Base-by-base conservation (phyloP, 2,113 vertebrate species). In the Hippoglossus stenolepis region DNA sequence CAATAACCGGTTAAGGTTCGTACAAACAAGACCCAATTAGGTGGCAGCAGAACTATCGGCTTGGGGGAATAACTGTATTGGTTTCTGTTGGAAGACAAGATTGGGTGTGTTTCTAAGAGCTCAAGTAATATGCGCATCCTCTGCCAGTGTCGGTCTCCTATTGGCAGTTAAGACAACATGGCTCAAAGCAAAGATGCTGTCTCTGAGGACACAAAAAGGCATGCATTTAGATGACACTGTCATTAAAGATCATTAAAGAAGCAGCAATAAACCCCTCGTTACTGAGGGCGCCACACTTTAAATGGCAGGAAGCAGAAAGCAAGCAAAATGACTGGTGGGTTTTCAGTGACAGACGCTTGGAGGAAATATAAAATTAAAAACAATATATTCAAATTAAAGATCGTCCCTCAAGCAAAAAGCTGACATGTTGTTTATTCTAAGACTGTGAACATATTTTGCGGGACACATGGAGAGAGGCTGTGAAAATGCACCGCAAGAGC, bases 41-140 rank as follows among this genome's bases (percentile, higher is more conserved):
- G 11, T 15, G 11, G 12, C 11, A 65, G 40, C 17, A 58, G 31
- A 21, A 53, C 53, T 43, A 68, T 73, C 2, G 20, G 21, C 71
- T 74, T n/a, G 3, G 6, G 69, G 51, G 40, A 49, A 57, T 65
- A 54, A 49, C 15, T 20, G 9, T 82, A 60, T 75, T 47, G 77
- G 38, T 77, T 40, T 79, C 47, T 74, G 17, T 68, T 23, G 68
- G 54, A 67, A 54, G 11, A 23, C 70, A 4, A 14, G 53, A 40
- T 28, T 40, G n/a, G 73, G 60, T 73, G 53, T 76, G 60, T 70
- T 58, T 77, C 20, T 77, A 69, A 71, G 65, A 26, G 65, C 15
- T 75, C 76, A 87, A 73, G 79, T 84, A 87, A 62, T 65, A 62
- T 73, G 61, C 28, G 63, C 64, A 77, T 84, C 31, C 45, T 59